phyloP scores from a whole-genome alignment of 2,113 vertebrate genomes.

The Vimba vimba region DNA sequence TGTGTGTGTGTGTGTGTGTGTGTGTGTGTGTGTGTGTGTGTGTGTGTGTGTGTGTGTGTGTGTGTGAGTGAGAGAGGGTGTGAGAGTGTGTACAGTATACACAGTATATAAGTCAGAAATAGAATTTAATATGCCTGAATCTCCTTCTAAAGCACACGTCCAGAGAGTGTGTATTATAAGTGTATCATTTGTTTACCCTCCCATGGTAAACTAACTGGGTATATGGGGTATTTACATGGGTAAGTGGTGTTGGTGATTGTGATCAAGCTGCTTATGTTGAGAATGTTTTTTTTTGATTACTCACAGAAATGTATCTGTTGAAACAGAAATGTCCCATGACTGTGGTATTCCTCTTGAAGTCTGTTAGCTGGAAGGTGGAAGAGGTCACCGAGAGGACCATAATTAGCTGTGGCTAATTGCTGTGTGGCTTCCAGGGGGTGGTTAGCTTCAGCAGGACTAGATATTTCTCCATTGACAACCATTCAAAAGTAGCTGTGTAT shows the following conservation, averaged over 20 bases:
- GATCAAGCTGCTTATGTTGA: background rate
- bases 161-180: background rate
- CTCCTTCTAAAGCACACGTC: background rate
- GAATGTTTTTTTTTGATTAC: conserved; percentile 10
- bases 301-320: background rate
- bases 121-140: background rate
- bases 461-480: background rate
- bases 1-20: too few species aligned
- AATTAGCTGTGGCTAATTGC: background rate
- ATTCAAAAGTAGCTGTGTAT: background rate
- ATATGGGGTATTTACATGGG: background rate
- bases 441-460: background rate
- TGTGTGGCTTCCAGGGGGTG: background rate
- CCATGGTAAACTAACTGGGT: background rate
- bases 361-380: background rate
- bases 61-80: too few species aligned
- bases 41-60: too few species aligned
- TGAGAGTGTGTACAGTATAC: background rate
- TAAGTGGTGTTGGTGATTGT: conserved; percentile 4
- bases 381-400: background rate
- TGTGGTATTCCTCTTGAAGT: conserved; percentile 5
- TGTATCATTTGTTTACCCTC: background rate
- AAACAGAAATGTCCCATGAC: conserved; percentile 9
- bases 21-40: too few species aligned
- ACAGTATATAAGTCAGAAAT: background rate